Percentiles rank a stretch among this genome's conserved stretches.
Evolutionary conservation across 2,113 vertebrate species (phyloP).

Genomic region (Rattus rattus): DNA sequence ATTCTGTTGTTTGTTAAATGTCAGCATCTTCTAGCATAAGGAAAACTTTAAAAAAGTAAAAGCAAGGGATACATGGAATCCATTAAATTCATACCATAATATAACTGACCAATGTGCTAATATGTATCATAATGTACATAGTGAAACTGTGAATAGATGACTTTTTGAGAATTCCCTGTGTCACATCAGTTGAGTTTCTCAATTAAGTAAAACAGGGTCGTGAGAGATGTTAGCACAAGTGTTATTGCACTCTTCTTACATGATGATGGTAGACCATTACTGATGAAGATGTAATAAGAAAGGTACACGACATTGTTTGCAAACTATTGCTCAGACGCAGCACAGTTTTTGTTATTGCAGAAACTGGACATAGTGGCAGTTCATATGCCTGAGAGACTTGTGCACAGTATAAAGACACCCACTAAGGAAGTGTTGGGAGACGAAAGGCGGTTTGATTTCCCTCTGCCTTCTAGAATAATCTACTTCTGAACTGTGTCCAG

Average conservation of each 20-base stretch:
- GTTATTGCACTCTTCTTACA: background rate
- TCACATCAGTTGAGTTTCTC: background rate
- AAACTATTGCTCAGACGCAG: background rate
- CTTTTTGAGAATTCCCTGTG: background rate
- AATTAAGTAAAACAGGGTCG: background rate
- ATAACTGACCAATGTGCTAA: background rate
- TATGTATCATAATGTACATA: background rate
- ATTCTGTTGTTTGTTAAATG: background rate
- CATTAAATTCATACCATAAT: background rate
- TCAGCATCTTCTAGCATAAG: background rate
- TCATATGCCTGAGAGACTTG: background rate
- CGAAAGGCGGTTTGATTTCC: background rate
- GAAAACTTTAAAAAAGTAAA: background rate
- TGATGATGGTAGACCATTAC: background rate
- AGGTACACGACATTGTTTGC: background rate
- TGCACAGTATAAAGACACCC: background rate
- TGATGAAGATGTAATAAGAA: background rate
- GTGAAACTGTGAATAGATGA: background rate
- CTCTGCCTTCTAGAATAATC: background rate
- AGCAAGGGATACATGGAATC: background rate
- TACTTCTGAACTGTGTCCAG: background rate
- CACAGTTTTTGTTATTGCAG: background rate
- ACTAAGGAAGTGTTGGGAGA: accelerated
- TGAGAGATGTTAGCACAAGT: background rate
- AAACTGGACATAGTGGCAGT: background rate